Base-by-base conservation (phyloP, 1,140 invertebrate species). In the Heliconius eleuchia region DNA sequence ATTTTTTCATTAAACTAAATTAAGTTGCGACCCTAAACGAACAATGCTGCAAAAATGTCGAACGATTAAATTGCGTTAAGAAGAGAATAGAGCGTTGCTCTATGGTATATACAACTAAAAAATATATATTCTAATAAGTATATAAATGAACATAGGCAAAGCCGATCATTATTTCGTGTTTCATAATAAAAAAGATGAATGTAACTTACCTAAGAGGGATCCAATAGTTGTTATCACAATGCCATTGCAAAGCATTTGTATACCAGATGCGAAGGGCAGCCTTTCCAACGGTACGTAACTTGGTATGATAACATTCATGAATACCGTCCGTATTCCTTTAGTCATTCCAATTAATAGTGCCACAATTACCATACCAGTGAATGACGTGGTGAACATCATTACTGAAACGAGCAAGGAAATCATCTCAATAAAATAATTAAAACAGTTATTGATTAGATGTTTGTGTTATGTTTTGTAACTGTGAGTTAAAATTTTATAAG, bases 261-360 rank as follows among this genome's bases (percentile, higher is more conserved):
- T 95, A 0, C 96, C 95, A 2, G 96, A 95, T 27, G 96, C 96
- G 57, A 96, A 96, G 4, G 96, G 94, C 74, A 96, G 84, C 71
- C 95, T 93, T 30, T 96, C 95, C 34, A 96, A 84, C 0, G 96
- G 95, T 9, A 97, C 96, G 84, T 96, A 96, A 86, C 95, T 96
- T 2, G 96, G 96, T 80, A 97, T 96, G 6, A 97, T 95, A 5
- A 97, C 89, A 6, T 96, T 95, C 88, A 96, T 96, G 85, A 96
- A 97, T 0, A 97, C 96, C 60, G 96, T 96, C 76, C 96, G 93
- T 23, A 97, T 91, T 0, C 96, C 96, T 91, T 97, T 97, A 46
- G 96, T 95, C 2, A 97, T 90, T 9, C 97, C 97, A 52, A 97
- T 89, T 1, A 87, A 91, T 0, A 95, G 74, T 1, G 91, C 91